A percentile compares a stretch with the other conserved stretches of the same genome.
Conservation (phyloP, 2,888 invertebrate genomes). For the Boloria euphrosyne region DNA sequence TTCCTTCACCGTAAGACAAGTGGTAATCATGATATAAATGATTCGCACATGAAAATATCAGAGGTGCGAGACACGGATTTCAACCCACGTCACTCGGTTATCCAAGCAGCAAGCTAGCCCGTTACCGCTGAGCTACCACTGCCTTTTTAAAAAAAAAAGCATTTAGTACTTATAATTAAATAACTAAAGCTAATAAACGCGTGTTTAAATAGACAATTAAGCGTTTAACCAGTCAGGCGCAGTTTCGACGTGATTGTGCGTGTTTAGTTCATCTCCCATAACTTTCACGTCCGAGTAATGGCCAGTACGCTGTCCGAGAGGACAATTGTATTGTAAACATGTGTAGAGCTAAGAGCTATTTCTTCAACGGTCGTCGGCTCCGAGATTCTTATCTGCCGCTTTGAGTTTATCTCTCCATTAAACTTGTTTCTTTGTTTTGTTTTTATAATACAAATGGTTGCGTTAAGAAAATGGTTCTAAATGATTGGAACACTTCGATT, state of each 20-base stretch:
- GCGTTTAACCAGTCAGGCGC: too few species aligned
- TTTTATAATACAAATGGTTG: constrained; percentile 3
- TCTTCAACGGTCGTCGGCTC: constrained; percentile 29
- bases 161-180: too few species aligned
- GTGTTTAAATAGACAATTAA: too few species aligned
- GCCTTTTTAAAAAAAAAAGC: too few species aligned
- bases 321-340: constrained; percentile 32
- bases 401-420: constrained; percentile 28
- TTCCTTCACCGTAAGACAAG: too few species aligned
- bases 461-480: constrained; percentile 9
- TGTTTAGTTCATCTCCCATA: background rate
- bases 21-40: too few species aligned
- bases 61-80: too few species aligned
- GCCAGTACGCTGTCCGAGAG: background rate
- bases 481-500: background rate
- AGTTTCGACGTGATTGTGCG: background rate
- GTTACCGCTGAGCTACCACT: too few species aligned
- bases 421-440: constrained; percentile 21
- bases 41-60: too few species aligned
- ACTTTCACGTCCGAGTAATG: background rate
- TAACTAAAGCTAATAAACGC: too few species aligned
- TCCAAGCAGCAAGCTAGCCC: too few species aligned
- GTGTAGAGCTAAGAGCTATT: constrained; percentile 24
- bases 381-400: constrained; percentile 30
- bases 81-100: too few species aligned